Conservation (phyloP, 2,797 vertebrate genomes). For the Lutjanus campechanus region DNA sequence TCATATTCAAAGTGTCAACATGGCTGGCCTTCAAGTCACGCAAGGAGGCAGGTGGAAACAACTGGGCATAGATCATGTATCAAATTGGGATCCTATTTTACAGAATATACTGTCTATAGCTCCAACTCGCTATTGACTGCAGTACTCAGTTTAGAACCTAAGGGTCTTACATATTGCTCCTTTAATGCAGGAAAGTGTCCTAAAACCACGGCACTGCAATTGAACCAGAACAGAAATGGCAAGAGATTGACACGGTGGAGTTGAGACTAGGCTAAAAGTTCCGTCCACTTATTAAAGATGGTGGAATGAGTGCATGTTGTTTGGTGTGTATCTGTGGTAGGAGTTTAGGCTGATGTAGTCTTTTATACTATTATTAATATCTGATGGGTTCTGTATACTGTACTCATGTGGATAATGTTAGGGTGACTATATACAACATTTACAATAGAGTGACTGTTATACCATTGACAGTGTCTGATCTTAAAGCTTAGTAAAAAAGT, state of each 20-base stretch:
- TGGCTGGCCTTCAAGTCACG: too few relatives aligned
- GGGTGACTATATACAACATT: not conserved
- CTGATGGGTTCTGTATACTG: not conserved
- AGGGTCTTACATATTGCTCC: too few relatives aligned
- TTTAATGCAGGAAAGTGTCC: too few relatives aligned
- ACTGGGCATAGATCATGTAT: too few relatives aligned
- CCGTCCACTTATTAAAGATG: conserved; percentile 43
- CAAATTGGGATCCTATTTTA: too few relatives aligned
- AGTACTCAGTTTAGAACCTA: too few relatives aligned
- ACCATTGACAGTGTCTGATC: not conserved
- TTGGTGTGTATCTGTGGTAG: not conserved
- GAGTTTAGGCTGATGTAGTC: not conserved
- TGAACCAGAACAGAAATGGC: not conserved
- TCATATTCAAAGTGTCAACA: too few relatives aligned
- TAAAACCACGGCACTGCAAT: not conserved
- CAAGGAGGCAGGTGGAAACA: too few relatives aligned
- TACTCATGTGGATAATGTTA: not conserved
- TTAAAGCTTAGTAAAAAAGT: not conserved
- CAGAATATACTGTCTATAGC: too few relatives aligned
- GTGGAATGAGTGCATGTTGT: not conserved
- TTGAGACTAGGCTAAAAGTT: conserved; percentile 49
- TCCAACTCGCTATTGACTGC: too few relatives aligned
- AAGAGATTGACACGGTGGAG: conserved; percentile 28
- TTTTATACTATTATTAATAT: conserved; percentile 17
- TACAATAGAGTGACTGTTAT: not conserved